phyloP scores from a whole-genome alignment of 2,888 invertebrate species.

The Xestia rhomboidea region DNA sequence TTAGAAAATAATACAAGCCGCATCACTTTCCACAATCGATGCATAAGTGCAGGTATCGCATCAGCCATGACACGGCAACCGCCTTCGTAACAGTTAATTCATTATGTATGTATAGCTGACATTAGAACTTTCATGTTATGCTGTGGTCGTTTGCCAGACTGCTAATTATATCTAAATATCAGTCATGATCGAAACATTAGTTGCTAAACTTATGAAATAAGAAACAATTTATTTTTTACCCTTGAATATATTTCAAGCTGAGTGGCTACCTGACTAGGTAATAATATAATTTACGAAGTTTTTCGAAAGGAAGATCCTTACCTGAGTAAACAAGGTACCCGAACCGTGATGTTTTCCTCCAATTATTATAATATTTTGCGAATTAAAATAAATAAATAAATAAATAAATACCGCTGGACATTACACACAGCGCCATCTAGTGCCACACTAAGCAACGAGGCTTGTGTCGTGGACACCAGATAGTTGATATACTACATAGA shows the following conservation, averaged over 20 bases:
- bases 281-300: neutral
- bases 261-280: neutral
- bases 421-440: too few relatives aligned
- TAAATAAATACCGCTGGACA: too few relatives aligned
- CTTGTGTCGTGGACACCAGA: too few relatives aligned
- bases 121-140: neutral
- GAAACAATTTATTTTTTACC: neutral
- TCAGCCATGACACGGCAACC: neutral
- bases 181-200: neutral
- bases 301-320: slow-evolving; percentile 6
- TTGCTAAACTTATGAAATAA: too few relatives aligned
- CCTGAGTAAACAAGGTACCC: neutral
- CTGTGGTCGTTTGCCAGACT: neutral
- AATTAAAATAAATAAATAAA: too few relatives aligned
- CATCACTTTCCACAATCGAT: neutral
- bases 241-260: slow-evolving; percentile 2
- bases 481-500: too few relatives aligned
- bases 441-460: too few relatives aligned
- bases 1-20: neutral
- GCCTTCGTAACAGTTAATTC: neutral
- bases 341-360: neutral
- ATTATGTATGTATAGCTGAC: neutral
- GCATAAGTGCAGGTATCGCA: neutral
- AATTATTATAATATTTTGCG: neutral
- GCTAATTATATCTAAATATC: neutral